These are phyloP conservation scores for Gila orcuttii DNA, from an alignment of 2,113 vertebrate species.

Conservation along the genomic window DNA sequence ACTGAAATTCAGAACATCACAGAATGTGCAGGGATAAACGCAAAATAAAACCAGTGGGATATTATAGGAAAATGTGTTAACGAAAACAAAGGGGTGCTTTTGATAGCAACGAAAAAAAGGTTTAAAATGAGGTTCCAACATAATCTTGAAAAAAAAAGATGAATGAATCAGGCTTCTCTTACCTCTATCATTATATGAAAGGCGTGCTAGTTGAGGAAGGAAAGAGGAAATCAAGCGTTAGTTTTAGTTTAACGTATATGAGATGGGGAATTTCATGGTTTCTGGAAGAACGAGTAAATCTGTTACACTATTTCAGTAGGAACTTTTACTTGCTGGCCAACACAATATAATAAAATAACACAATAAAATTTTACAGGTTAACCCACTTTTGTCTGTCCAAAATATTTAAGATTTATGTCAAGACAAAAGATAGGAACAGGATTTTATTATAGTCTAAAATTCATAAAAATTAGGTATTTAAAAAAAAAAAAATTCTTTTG, in stretches of 20 bases:
- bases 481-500: not conserved
- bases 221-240: slow-evolving; percentile 81
- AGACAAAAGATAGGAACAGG: not conserved
- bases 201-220: slow-evolving; percentile 90
- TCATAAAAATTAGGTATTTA: not conserved
- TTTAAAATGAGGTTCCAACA: slow-evolving; percentile 30
- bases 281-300: slow-evolving; percentile 40
- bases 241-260: slow-evolving; percentile 72
- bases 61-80: slow-evolving; percentile 28
- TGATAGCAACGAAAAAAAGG: slow-evolving; percentile 29
- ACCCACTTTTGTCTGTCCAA: slow-evolving; percentile 14
- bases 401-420: not conserved
- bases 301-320: not conserved
- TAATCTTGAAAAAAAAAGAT: slow-evolving; percentile 43
- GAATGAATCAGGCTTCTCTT: slow-evolving; percentile 79
- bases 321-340: slow-evolving; percentile 19
- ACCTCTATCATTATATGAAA: slow-evolving; percentile 99
- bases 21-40: slow-evolving; percentile 41
- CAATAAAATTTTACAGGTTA: slow-evolving; percentile 33
- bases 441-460: not conserved
- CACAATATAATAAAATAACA: slow-evolving; percentile 44
- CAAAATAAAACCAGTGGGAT: slow-evolving; percentile 33
- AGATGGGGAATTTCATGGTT: slow-evolving; percentile 55
- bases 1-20: slow-evolving; percentile 45
- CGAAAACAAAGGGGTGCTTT: slow-evolving; percentile 39